Evolutionary conservation across 2,888 invertebrate genomes (phyloP), one percentile per base, ranked within the genome.

Genomic region (Biston betularia): DNA sequence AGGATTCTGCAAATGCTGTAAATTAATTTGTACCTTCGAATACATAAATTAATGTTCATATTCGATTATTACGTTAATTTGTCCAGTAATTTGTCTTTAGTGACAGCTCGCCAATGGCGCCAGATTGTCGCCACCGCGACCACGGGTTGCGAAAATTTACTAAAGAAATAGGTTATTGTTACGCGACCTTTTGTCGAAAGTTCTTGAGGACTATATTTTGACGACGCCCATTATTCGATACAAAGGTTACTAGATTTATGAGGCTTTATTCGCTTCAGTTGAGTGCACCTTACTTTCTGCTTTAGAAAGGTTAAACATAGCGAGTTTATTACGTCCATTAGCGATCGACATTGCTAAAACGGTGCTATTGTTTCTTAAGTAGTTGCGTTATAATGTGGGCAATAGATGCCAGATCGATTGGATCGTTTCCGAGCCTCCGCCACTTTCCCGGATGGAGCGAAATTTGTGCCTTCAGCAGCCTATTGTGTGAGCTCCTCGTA

Each of bases 381-480:
- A 52, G 63, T 69, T 72, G 65, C 67, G 68, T 74, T 75, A 61
- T 75, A 75, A 75, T 76, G 71, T 74, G 71, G 69, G 68, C 64
- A 75, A 78, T 77, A 73, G 69, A 71, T 38, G 65, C 42, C 46
- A 38, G 50, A 42, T 61, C 59, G 72, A 83, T 83, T 80, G 80
- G 80, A 82, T 80, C 74, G 73, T 84, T 85, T 83, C 77, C 79
- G 79, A 71, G 71, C 71, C 72, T 74, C 81, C 71, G 83, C 88
- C 72, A 83, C 88, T 90, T 89, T 89, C 88, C 85, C 90, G 88
- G 88, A 89, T 83, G 85, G 84, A 73, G 80, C 70, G 65, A 77
- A 82, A 83, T 85, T 82, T 76, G 79, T 79, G 81, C 84, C 82
- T 86, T 82, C 76, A 79, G 78, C 72, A 70, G 78, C 79, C 79